Evolutionary conservation across 2,888 invertebrate genomes (phyloP), one percentile per base, ranked within the genome.

Genomic region (Amaurobius ferox): DNA sequence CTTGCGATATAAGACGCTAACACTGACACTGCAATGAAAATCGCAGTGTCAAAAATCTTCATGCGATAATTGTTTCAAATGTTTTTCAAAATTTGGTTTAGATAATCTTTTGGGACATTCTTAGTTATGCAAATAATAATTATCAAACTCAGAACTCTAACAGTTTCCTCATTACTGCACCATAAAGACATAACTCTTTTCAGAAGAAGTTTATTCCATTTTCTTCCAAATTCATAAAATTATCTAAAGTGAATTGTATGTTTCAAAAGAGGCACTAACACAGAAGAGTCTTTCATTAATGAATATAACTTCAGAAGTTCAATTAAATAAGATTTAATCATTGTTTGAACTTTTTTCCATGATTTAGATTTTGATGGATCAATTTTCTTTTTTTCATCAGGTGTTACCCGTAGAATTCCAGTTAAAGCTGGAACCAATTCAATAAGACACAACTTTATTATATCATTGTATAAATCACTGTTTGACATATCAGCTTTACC

Each of bases 161-260:
- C 95, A 0, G 96, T 95, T 91, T 98, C 97, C 90, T 97, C 97
- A 0, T 94, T 95, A 19, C 94, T 94, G 62, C 96, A 95, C 98
- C 98, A 98, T 30, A 97, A 92, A 19, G 93, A 92, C 2, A 97
- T 94, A 62, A 97, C 92, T 89, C 94, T 94, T 90, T 95, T 96
- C 7, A 98, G 90, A 39, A 97, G 93, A 67, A 94, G 94, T 90
- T 95, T 96, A 0, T 94, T 94, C 81, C 96, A 93, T 86, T 95
- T 94, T 0, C n/a, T n/a, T n/a, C n/a, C n/a, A n/a, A n/a, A n/a
- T n/a, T n/a, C n/a, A n/a, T n/a, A n/a, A n/a, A n/a, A n/a, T n/a
- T n/a, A n/a, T n/a, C n/a, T n/a, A n/a, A n/a, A n/a, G n/a, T n/a
- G n/a, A n/a, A n/a, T n/a, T 86, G 97, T 93, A 92, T 98, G 98